phyloP scores from a whole-genome alignment of 2,797 vertebrate species.

The Brotula barbata region DNA sequence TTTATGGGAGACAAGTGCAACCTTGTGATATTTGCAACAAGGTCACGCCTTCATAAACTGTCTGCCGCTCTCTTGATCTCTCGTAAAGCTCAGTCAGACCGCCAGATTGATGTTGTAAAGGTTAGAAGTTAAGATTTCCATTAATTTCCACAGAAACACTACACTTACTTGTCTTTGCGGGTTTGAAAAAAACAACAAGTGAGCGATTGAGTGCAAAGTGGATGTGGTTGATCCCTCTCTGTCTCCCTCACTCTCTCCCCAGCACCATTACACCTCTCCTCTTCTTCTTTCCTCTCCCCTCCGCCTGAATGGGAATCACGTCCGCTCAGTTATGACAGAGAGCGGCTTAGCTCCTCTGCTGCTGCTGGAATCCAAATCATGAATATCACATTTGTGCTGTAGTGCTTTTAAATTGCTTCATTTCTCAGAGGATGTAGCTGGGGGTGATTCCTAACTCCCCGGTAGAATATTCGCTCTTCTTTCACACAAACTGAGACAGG shows the following conservation, averaged over 20 bases:
- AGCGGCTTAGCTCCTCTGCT: slow-evolving; percentile 57
- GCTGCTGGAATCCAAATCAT: slow-evolving; percentile 75
- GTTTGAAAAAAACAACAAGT: slow-evolving; percentile 1
- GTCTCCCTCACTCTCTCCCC: slow-evolving; percentile 19
- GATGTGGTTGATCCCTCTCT: slow-evolving; percentile 3
- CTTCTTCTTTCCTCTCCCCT: neutral
- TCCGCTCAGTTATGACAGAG: slow-evolving; percentile 70
- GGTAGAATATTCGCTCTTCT: slow-evolving; percentile 62
- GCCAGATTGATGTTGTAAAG: no score
- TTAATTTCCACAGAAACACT: neutral
- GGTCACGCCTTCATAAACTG: no score
- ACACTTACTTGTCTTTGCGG: neutral
- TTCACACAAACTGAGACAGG: slow-evolving; percentile 50
- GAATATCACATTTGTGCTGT: slow-evolving; percentile 78
- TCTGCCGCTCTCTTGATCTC: no score
- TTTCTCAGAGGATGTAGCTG: slow-evolving; percentile 73
- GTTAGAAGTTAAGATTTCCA: neutral
- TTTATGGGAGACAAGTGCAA: no score
- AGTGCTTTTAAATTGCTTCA: slow-evolving; percentile 80
- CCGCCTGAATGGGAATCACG: slow-evolving; percentile 62
- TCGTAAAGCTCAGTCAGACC: no score
- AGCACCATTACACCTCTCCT: slow-evolving; percentile 14
- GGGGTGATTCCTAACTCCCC: slow-evolving; percentile 64
- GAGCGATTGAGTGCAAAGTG: slow-evolving; percentile 10
- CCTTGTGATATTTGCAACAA: no score